Percentiles rank a stretch among this genome's conserved stretches.
Evolutionary conservation across 2,113 vertebrate species (phyloP).

Genomic region (Pongo pygmaeus): DNA sequence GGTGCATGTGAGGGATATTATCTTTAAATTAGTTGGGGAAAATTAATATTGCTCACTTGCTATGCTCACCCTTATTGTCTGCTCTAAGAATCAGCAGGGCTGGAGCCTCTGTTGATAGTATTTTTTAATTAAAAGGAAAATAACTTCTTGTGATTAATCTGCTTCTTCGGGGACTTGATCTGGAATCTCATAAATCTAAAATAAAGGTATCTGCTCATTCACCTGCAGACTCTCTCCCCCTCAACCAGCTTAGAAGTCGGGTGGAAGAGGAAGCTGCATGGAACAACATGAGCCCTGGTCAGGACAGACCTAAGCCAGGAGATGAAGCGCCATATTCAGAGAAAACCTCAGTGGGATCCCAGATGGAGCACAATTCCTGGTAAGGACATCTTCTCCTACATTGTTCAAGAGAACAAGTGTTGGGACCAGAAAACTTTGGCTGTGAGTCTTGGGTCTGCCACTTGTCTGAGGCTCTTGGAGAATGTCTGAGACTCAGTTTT

Average conservation of each 20-base stretch:
- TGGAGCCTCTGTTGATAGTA: conserved; percentile 64
- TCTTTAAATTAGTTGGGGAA: conserved; percentile 71
- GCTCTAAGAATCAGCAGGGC: conserved; percentile 61
- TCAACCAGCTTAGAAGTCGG: not conserved
- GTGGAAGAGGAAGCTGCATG: not conserved
- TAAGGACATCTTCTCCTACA: not conserved
- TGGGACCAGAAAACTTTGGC: not conserved
- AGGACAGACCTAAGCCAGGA: not conserved
- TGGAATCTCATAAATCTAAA: conserved; percentile 72
- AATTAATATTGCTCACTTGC: conserved; percentile 70
- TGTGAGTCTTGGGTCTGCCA: not conserved
- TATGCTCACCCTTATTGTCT: conserved; percentile 52
- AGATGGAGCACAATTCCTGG: not conserved
- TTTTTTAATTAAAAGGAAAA: conserved; percentile 80
- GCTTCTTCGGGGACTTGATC: conserved; percentile 67
- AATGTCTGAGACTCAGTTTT: not conserved
- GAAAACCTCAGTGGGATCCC: not conserved
- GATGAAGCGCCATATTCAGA: not conserved
- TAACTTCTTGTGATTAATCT: conserved; percentile 75
- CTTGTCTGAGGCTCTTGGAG: not conserved
- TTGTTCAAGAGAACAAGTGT: not conserved
- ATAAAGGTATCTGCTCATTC: conserved; percentile 21
- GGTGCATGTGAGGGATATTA: conserved; percentile 46
- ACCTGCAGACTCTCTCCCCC: not conserved
- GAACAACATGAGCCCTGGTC: not conserved